A percentile compares a stretch with the other conserved stretches of the same genome.
Conservation (phyloP, 2,888 invertebrate genomes). For the Tryphoninae sp. region DNA sequence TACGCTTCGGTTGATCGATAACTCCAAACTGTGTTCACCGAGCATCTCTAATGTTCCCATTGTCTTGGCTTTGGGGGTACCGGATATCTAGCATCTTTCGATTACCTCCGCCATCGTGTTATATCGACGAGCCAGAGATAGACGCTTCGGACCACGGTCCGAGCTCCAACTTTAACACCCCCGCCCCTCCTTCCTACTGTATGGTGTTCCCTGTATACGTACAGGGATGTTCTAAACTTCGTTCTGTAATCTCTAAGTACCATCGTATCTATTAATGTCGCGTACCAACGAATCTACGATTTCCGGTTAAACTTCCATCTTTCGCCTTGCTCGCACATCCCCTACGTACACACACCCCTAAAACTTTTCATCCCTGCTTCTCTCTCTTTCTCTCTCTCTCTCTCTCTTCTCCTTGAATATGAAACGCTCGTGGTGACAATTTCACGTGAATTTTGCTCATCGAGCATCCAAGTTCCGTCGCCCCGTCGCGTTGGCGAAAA, state of each 20-base stretch:
- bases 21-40: slow-evolving; percentile 71
- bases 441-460: slow-evolving; percentile 59
- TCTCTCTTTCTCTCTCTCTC: too few relatives aligned
- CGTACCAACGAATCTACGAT: slow-evolving; percentile 3
- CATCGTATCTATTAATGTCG: slow-evolving; percentile 11
- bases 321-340: slow-evolving; percentile 15
- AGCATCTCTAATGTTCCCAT: slow-evolving; percentile 75
- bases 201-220: background rate
- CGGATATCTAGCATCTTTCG: slow-evolving; percentile 66
- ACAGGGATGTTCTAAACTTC: slow-evolving; percentile 4
- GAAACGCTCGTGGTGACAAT: slow-evolving; percentile 65
- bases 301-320: slow-evolving; percentile 17
- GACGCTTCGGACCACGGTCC: slow-evolving; percentile 34
- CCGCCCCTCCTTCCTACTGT: background rate
- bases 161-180: slow-evolving; percentile 19
- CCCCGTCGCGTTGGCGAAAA: slow-evolving; percentile 67
- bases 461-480: slow-evolving; percentile 63
- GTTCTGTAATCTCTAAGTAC: slow-evolving; percentile 22
- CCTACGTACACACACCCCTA: slow-evolving; percentile 1
- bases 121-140: slow-evolving; percentile 30
- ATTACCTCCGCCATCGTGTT: slow-evolving; percentile 46
- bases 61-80: slow-evolving; percentile 69
- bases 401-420: slow-evolving; percentile 43
- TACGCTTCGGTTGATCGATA: slow-evolving; percentile 74
- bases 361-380: slow-evolving; percentile 14